These are phyloP conservation scores for Ceyx cyanopectus DNA, from an alignment of 2,113 vertebrate species.

Conservation along the genomic window DNA sequence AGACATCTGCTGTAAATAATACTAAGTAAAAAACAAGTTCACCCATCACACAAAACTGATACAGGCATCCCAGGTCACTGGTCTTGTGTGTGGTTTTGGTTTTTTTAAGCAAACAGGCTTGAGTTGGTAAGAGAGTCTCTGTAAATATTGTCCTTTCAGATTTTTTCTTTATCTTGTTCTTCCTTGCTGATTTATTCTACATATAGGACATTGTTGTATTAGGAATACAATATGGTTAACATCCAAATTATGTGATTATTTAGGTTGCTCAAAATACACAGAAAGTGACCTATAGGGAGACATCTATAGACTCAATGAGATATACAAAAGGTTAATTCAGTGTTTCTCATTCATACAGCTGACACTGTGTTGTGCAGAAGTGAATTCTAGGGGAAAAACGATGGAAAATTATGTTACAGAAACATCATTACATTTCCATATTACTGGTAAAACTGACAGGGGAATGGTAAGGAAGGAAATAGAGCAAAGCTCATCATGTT, in stretches of 20 bases:
- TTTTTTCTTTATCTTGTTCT: not conserved
- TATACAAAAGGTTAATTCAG: not conserved
- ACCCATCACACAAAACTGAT: not conserved
- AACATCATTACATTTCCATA: not conserved
- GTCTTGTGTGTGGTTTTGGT: not conserved
- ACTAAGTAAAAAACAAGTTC: not conserved
- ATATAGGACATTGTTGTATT: not conserved
- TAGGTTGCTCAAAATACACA: not conserved
- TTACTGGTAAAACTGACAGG: not conserved
- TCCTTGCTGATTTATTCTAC: not conserved
- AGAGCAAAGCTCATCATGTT: constrained; percentile 18
- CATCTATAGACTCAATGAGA: not conserved
- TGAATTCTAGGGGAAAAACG: not conserved
- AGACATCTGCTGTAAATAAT: not conserved
- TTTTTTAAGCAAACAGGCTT: not conserved
- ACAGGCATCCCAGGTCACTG: not conserved
- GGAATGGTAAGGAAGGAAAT: constrained; percentile 1
- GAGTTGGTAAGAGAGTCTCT: not conserved
- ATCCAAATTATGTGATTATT: constrained; percentile 4
- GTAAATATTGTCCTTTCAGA: constrained; percentile 1
- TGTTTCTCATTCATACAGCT: not conserved
- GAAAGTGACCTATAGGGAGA: not conserved
- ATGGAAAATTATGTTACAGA: not conserved
- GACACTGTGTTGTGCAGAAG: not conserved
- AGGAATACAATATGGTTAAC: not conserved